These are phyloP conservation scores for Pseudoatta argentina DNA, from an alignment of 1,140 invertebrate species.

Conservation along the genomic window DNA sequence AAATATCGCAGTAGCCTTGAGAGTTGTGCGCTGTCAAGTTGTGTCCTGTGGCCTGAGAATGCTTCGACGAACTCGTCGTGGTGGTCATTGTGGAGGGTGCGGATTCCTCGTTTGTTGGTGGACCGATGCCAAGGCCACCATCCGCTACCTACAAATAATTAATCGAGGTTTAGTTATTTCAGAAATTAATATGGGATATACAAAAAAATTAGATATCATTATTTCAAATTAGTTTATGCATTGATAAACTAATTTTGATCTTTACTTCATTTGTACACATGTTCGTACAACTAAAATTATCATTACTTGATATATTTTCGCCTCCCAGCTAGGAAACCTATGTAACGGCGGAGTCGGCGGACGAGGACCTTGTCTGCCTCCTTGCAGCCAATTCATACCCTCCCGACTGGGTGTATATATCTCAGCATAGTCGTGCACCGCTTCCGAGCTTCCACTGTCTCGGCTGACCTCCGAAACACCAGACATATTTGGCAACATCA, in stretches of 20 bases:
- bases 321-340: conserved; percentile 96
- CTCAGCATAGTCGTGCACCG: conserved; percentile 96
- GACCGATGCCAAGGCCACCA: conserved; percentile 90
- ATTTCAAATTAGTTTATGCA: not conserved
- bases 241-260: too few relatives aligned
- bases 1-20: conserved; percentile 93
- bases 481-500: conserved; percentile 83
- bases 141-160: conserved; percentile 90
- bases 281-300: not conserved
- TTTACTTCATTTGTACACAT: not conserved
- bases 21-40: conserved; percentile 84
- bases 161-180: not conserved
- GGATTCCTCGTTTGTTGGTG: conserved; percentile 84
- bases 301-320: conserved; percentile 95
- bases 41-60: conserved; percentile 84
- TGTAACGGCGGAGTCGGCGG: conserved; percentile 96
- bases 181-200: not conserved
- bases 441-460: conserved; percentile 87
- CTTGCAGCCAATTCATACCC: conserved; percentile 82
- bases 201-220: not conserved
- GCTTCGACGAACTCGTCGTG: conserved; percentile 84
- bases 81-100: conserved; percentile 83
- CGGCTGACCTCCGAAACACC: conserved; percentile 80
- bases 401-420: conserved; percentile 97
- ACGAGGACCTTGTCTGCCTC: conserved; percentile 83